Base-by-base conservation (phyloP, 2,888 invertebrate genomes). In the Gonocerus acuteangulatus region DNA sequence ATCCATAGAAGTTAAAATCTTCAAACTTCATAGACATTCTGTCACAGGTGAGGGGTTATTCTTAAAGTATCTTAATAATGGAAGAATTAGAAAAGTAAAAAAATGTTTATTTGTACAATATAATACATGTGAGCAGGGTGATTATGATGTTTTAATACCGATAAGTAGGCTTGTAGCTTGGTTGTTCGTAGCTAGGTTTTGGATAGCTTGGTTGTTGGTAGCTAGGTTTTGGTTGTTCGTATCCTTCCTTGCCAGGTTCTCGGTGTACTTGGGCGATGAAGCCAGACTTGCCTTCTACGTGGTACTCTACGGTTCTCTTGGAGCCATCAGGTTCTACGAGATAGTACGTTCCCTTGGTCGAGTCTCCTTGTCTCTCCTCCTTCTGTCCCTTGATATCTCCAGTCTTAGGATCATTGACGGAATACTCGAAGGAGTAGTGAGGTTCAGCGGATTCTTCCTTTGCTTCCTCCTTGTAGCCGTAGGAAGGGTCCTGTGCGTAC, bases 231-330 rank as follows among this genome's bases (percentile, higher is more conserved):
- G 51, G 36, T 7, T 51, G 23, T 7, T 22, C 4, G 39, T 52
- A 52, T 19, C n/a, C 15, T 21, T 39, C 34, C 39, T 52, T 52
- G 39, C 7, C 21, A 9, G 39, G 42, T 42, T 64, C 67, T 9
- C 56, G 42, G 49, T 60, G 54, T 42, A 86, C 84, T 71, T 81
- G 78, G 62, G 86, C 86, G 72, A 85, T 84, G 77, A 86, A 86
- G 70, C 86, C 86, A 68, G 83, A 84, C 73, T 85, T 82, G 84
- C 85, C 86, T 73, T 86, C 86, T 58, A 86, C 86, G 62, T 82
- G 79, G 74, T 86, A 86, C 73, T 83, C 80, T 63, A 86, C 86
- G 1, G 84, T 85, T 67, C 86, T 79, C 59, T 85, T 82, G 66
- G 84, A 84, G 60, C 86, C 86, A 75, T 86, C 85, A 47, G 85